A percentile compares a stretch with the other conserved stretches of the same genome.
These are phyloP conservation scores for Keiferia lycopersicella DNA, from an alignment of 2,888 invertebrate genomes.

Conservation along the genomic window DNA sequence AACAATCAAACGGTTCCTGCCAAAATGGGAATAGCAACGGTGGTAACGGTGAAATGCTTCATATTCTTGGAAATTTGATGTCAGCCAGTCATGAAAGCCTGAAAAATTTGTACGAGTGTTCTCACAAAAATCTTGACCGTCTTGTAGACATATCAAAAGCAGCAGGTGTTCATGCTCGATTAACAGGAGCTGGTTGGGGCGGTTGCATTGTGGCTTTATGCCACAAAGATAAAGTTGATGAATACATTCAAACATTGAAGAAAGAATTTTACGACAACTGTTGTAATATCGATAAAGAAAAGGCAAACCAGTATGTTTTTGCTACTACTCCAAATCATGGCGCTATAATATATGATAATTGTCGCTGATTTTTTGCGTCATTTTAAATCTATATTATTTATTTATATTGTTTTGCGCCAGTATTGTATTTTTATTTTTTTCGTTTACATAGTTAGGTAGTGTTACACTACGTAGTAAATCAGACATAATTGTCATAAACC, in stretches of 20 bases:
- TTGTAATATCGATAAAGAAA: constrained; percentile 75
- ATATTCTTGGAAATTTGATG: constrained; percentile 90
- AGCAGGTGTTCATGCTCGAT: constrained; percentile 89
- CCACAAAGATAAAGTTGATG: constrained; percentile 82
- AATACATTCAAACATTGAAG: constrained; percentile 86
- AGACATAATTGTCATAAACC: background rate
- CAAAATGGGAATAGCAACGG: constrained; percentile 37
- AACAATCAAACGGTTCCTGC: constrained; percentile 33
- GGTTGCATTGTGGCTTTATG: constrained; percentile 96
- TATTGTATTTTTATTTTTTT: too few species aligned
- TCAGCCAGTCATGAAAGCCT: constrained; percentile 93
- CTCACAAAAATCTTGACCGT: constrained; percentile 92
- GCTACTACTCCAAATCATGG: constrained; percentile 87
- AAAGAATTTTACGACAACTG: constrained; percentile 85
- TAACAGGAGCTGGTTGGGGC: constrained; percentile 99
- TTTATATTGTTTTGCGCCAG: constrained; percentile 5
- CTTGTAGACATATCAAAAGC: constrained; percentile 88
- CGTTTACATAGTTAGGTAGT: background rate
- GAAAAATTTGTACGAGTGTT: constrained; percentile 93
- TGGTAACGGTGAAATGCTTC: constrained; percentile 63
- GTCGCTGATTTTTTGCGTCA: constrained; percentile 18
- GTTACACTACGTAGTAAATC: background rate
- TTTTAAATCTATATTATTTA: background rate
- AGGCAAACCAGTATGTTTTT: constrained; percentile 84
- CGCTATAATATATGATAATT: constrained; percentile 77